Evolutionary conservation across 2,113 vertebrate species (phyloP), one percentile per base, ranked within the genome.

Genomic region (Toxotes jaculatrix): DNA sequence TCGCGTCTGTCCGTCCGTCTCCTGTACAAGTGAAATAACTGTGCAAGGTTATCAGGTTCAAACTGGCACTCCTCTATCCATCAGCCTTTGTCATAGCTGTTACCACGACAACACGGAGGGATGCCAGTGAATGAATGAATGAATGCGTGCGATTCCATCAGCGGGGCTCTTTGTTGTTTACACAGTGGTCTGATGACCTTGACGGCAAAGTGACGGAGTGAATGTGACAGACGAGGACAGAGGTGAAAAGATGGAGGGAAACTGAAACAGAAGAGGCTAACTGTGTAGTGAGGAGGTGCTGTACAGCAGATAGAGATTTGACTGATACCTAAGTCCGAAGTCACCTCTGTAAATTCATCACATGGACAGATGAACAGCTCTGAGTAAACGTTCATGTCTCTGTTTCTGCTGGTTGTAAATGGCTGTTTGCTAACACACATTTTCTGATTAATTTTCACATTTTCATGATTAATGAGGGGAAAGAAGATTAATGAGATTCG

Each of bases 141-240:
- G 68, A 43, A 32, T 23, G 77, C 53, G 83, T 69, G n/a, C 3
- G 55, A 57, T 66, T 76, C 65, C 63, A 64, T 80, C 83, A 67
- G 81, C 67, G 0, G 13, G 60, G 49, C 63, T 77, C 72, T 80
- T 74, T 85, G 82, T 85, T 77, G 76, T 70, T 76, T 45, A 70
- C 75, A 34, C 70, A 4, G 38, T 2, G 57, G 66, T 45, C 61
- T 19, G 71, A 72, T 85, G 77, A 88, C 82, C 86, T 88, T 76
- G 82, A 72, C 40, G 74, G 49, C 19, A 7, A 38, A 86, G 47
- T n/a, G 77, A 43, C 9, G 23, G 40, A 38, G 42, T 32, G 84
- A 55, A 34, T n/a, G 63, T 70, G 83, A 76, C 74, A n/a, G 55
- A 56, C 68, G 53, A 56, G 19, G 40, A 36, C 16, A 2, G 0